Evolutionary conservation across 2,113 vertebrate genomes (phyloP).

Genomic region (Brachypteracias leptosomus): DNA sequence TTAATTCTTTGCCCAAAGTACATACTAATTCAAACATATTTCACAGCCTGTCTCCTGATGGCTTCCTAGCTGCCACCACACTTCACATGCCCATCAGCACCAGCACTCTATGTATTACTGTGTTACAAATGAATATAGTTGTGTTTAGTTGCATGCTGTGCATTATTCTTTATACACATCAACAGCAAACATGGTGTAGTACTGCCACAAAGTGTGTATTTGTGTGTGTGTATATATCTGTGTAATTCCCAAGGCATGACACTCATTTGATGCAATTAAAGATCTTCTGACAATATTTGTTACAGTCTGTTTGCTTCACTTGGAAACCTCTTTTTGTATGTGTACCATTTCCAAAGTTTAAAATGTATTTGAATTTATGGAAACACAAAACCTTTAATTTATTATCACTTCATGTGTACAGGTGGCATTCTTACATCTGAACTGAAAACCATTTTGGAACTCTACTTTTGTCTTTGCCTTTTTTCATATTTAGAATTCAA

Average conservation of each 20-base stretch:
- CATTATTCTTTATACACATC: slow-evolving; percentile 3
- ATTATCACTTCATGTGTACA: neutral
- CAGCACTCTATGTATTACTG: neutral
- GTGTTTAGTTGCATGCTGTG: neutral
- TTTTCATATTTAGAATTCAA: neutral
- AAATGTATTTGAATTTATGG: neutral
- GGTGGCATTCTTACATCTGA: neutral
- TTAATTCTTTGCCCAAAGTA: neutral
- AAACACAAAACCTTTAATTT: neutral
- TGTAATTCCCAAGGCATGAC: neutral
- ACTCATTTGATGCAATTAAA: slow-evolving; percentile 12
- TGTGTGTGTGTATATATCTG: neutral
- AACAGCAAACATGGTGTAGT: neutral
- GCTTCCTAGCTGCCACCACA: neutral
- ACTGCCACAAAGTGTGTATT: neutral
- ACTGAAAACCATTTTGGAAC: neutral
- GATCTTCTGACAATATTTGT: neutral
- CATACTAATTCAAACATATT: neutral
- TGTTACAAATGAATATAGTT: neutral
- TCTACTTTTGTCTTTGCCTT: neutral
- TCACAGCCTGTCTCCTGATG: neutral
- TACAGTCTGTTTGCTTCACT: neutral
- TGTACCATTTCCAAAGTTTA: neutral
- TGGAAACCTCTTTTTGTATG: neutral
- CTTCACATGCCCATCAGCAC: neutral